Conservation (phyloP, 2,797 vertebrate genomes). For the Chaetodon trifasciatus region DNA sequence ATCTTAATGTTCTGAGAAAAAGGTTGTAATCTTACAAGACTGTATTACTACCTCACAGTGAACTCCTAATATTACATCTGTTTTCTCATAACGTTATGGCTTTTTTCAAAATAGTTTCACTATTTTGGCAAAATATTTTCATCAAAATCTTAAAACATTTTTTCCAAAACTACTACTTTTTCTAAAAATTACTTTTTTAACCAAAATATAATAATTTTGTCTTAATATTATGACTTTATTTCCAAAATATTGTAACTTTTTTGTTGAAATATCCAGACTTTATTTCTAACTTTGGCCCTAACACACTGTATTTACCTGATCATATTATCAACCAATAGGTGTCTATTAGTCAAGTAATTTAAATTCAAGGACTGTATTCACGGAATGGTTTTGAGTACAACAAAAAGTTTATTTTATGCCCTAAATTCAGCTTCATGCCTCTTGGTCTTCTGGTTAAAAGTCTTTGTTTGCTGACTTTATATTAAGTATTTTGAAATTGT, state of each 20-base stretch:
- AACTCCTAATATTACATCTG: background rate
- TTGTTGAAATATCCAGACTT: background rate
- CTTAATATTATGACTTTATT: too few relatives aligned
- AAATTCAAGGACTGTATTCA: background rate
- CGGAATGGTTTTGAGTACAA: background rate
- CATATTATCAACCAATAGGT: too few relatives aligned
- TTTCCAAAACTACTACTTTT: too few relatives aligned
- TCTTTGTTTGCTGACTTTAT: background rate
- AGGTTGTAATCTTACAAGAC: background rate
- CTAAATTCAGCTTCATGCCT: background rate
- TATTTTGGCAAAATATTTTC: too few relatives aligned
- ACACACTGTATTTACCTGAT: background rate
- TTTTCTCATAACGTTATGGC: background rate
- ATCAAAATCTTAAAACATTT: too few relatives aligned
- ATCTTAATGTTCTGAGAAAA: background rate
- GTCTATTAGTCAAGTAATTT: background rate
- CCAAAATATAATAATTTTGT: too few relatives aligned
- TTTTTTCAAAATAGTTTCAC: too few relatives aligned
- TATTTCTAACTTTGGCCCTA: background rate
- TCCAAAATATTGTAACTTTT: background rate
- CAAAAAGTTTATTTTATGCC: background rate
- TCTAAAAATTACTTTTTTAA: too few relatives aligned
- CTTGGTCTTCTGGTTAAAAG: background rate
- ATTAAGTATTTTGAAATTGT: background rate
- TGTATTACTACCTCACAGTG: background rate